phyloP scores from a whole-genome alignment of 2,888 invertebrate genomes.

The Cynaeus angustus region DNA sequence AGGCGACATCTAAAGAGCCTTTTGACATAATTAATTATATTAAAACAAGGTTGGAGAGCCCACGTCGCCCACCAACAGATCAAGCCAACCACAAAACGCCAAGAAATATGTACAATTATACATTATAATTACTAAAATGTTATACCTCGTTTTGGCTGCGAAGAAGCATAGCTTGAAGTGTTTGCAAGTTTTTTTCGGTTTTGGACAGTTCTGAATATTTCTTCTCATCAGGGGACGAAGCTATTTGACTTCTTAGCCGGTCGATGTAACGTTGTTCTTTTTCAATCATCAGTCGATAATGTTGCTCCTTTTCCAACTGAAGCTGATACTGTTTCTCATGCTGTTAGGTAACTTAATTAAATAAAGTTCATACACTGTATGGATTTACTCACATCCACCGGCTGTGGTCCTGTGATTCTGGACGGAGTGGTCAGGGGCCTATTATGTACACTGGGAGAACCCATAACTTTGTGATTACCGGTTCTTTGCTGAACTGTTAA shows the following conservation, averaged over 20 bases:
- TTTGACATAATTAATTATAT: conserved; percentile 23
- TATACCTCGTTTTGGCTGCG: conserved; percentile 66
- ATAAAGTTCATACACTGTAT: background rate
- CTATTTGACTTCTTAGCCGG: conserved; percentile 81
- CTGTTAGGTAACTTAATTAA: conserved; percentile 70
- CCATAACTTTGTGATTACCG: conserved; percentile 65
- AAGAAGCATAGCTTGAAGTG: conserved; percentile 75
- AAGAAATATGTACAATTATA: conserved; percentile 34
- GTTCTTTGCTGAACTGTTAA: conserved; percentile 80
- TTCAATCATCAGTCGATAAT: conserved; percentile 92
- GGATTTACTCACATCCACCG: conserved; percentile 87
- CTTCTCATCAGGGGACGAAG: conserved; percentile 71
- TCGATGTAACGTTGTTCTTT: conserved; percentile 89
- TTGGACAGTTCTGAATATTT: conserved; percentile 74
- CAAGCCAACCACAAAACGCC: conserved; percentile 41
- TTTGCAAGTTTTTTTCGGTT: conserved; percentile 77
- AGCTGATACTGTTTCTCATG: conserved; percentile 89
- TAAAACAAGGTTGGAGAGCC: conserved; percentile 32
- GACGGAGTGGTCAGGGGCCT: conserved; percentile 70
- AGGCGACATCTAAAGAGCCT: conserved; percentile 42
- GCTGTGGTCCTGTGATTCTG: conserved; percentile 88
- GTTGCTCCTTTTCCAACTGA: conserved; percentile 87
- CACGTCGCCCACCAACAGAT: conserved; percentile 33
- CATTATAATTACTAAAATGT: conserved; percentile 23
- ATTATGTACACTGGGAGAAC: conserved; percentile 72